Evolutionary conservation across 2,888 invertebrate species (phyloP), one percentile per base, ranked within the genome.

Genomic region (Euproctis similis): DNA sequence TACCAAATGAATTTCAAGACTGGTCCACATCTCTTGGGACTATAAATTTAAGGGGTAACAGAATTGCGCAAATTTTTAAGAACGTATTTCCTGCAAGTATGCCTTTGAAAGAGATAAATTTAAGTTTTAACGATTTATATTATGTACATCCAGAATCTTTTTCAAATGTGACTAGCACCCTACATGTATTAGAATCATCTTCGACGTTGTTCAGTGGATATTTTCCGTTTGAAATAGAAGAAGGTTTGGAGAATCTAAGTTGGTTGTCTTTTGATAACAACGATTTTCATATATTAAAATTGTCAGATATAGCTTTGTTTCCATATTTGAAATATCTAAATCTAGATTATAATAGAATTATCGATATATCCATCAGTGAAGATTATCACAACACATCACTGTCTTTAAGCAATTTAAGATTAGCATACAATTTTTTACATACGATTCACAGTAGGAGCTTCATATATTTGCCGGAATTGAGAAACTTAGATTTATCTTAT

Each of bases 191-290:
- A 19, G 96, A 96, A 69, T 87, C 95, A 28, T 95, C 95, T 39
- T 94, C 94, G 54, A 93, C 94, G 11, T 89, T 95, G 24, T 91
- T 92, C 48, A 90, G 91, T 8, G 93, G 94, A 46, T 87, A 89
- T 56, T 90, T 93, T 56, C 94, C 93, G 0, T 88, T 92, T 43
- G 90, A 92, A 43, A 88, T 92, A 8, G 87, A 95, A 21, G 88
- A 89, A 40, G 91, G 91, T 5, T 82, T 95, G 9, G 87, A 87
- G 20, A 90, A 90, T 54, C 84, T 96, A 5, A 89, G 91, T 58
- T 95, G 94, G 92, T 77, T 96, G 35, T 93, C 94, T 1, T 80
- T 95, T 55, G 95, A 96, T 69, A 94, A 95, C 73, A 96, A 96
- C 59, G 93, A 94, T 61, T 89, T 95, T 49, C 90, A 92, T 62